Evolutionary conservation across 1,140 invertebrate genomes (phyloP).

Genomic region (Globodera ellingtonae): DNA sequence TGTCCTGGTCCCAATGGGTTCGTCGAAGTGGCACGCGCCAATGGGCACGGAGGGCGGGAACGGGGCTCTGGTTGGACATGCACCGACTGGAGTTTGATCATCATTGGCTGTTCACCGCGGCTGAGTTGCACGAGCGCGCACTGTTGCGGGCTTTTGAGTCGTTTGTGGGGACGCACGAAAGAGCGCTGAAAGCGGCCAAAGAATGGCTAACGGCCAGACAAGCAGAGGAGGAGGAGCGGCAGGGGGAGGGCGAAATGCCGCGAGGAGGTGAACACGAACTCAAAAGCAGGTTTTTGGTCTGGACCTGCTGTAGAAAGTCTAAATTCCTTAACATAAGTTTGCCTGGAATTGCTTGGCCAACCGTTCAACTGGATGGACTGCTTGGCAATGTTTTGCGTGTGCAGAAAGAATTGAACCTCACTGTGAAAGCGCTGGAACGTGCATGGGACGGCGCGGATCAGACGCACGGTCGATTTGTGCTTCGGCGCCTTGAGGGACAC

Average conservation of each 20-base stretch:
- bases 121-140: constrained; percentile 10
- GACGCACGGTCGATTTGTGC: constrained; percentile 7
- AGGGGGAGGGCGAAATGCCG: background rate
- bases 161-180: constrained; percentile 20
- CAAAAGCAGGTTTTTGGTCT: too few species aligned
- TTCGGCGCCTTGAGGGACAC: constrained; percentile 15
- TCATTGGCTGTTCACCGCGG: constrained; percentile 45
- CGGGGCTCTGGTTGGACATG: constrained; percentile 25
- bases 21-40: background rate
- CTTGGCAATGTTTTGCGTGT: constrained; percentile 9
- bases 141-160: constrained; percentile 11
- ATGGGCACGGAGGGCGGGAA: background rate
- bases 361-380: constrained; percentile 4
- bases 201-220: constrained; percentile 1
- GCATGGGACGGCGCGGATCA: constrained; percentile 20
- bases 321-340: background rate
- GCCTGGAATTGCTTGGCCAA: background rate
- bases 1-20: constrained; percentile 1
- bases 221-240: background rate
- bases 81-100: constrained; percentile 52
- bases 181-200: constrained; percentile 17
- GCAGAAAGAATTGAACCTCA: background rate
- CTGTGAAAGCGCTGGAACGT: constrained; percentile 5
- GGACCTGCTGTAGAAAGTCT: background rate
- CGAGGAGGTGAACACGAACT: background rate